Evolutionary conservation across 30 jellyfish, hydroid and myxozoan species (phyloP), one percentile per base, ranked within the genome.

Genomic region (Rhopilema esculentum): DNA sequence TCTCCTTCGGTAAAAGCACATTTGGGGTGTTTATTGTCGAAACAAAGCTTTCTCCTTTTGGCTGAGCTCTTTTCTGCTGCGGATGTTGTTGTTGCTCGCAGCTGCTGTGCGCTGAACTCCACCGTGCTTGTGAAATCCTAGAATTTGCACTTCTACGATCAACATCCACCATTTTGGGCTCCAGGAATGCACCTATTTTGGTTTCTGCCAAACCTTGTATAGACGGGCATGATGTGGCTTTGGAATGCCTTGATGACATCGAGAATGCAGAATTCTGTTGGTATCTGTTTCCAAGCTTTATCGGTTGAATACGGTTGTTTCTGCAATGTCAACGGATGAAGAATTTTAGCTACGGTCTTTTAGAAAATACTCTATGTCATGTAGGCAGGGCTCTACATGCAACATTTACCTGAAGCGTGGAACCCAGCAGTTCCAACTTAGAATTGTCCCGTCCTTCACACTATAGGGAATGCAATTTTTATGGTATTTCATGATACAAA

Each of bases 241-340:
- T 49, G 71, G 81, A 80, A 8, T 71, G 63, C 48, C 73, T 65
- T 80, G 74, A 22, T 20, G 90, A 80, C 21, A 23, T 27, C 1
- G 68, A 30, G 73, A 30, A 32, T 0, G 81, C 79, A 27, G 90
- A 80, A 40, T 40, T 23, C 17, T 80, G 53, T 24, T 80, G 48
- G 79, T 49, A 80, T 66, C 75, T 65, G 26, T 31, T 79, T 8
- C 82, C 29, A 66, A 66, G 64, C 27, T 62, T 65, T 72, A 80
- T 52, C n/a, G 90, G 90, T 49, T 66, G 72, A n/a, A 80, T 73
- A 33, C 72, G 90, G 25, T 68, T 79, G 1, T 27, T 50, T 32
- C 90, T 80, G 64, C 22, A 66, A 16, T 4, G 21, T 22, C 20
- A 71, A 33, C 32, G 16, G 24, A 29, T 68, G 17, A 23, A 27